Conservation (phyloP, 2,888 invertebrate species). For the Drosophila subquinaria region DNA sequence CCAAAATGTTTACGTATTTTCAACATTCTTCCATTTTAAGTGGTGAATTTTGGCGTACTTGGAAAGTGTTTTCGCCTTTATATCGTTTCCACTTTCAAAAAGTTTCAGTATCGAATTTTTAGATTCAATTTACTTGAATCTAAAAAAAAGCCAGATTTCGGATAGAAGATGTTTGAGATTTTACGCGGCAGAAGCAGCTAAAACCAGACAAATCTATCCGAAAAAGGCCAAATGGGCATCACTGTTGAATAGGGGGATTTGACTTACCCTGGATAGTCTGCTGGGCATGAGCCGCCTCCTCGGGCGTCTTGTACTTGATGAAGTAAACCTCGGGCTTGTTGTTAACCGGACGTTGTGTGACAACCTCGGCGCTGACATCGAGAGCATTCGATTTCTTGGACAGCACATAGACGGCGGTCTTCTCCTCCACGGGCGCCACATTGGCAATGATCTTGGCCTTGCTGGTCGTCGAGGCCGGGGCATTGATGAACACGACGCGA, state of each 20-base stretch:
- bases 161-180: no score
- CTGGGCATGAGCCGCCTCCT: conserved; percentile 84
- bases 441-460: conserved; percentile 83
- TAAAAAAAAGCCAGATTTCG: no score
- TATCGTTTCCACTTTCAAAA: no score
- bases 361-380: conserved; percentile 81
- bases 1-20: no score
- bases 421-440: conserved; percentile 83
- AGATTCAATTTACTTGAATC: no score
- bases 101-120: no score
- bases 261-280: conserved; percentile 82
- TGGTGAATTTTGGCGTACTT: no score
- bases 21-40: no score
- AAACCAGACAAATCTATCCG: no score
- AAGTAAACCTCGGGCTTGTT: conserved; percentile 85
- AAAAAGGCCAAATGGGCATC: no score
- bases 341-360: conserved; percentile 76
- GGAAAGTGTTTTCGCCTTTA: no score
- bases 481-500: conserved; percentile 84
- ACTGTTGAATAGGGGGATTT: not conserved
- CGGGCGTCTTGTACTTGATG: conserved; percentile 84
- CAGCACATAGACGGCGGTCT: conserved; percentile 85
- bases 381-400: conserved; percentile 82
- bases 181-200: no score
- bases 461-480: conserved; percentile 79